phyloP scores from a whole-genome alignment of 2,888 invertebrate species.

The Eristalinus aeneus region DNA sequence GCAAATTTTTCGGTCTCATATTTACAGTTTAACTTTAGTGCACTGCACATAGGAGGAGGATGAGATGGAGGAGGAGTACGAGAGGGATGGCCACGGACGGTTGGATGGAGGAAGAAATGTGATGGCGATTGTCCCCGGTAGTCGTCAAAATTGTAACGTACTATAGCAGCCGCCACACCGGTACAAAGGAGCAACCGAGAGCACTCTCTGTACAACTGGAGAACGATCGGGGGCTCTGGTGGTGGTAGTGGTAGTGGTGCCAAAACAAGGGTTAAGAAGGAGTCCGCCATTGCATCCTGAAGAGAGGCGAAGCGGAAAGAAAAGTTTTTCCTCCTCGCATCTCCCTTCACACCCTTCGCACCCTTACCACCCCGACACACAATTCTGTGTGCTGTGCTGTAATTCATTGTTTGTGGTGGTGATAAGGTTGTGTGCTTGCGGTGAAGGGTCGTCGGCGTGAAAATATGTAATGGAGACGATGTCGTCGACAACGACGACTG shows the following conservation, averaged over 20 bases:
- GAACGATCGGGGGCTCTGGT: too few species aligned
- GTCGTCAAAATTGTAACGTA: constrained; percentile 15
- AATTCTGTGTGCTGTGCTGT: constrained; percentile 33
- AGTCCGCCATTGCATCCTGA: neutral
- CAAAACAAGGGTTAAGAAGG: constrained; percentile 63
- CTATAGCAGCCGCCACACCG: neutral
- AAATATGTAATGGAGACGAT: constrained; percentile 50
- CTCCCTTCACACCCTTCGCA: neutral
- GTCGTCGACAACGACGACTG: constrained; percentile 12
- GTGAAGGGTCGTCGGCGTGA: constrained; percentile 60
- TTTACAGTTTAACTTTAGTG: constrained; percentile 68
- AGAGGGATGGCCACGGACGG: neutral
- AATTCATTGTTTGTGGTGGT: constrained; percentile 68
- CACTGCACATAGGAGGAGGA: constrained; percentile 33
- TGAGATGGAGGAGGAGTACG: neutral
- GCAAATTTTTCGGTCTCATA: constrained; percentile 65
- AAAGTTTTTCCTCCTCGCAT: neutral
- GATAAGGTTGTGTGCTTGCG: constrained; percentile 51
- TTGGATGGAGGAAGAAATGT: constrained; percentile 3
- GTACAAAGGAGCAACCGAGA: neutral
- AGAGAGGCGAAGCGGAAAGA: neutral
- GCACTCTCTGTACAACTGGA: neutral
- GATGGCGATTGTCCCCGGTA: constrained; percentile 54
- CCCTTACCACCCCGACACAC: neutral
- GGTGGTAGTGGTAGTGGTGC: constrained; percentile 8